These are phyloP conservation scores for Rutilus rutilus DNA, from an alignment of 2,113 vertebrate species.

Conservation along the genomic window DNA sequence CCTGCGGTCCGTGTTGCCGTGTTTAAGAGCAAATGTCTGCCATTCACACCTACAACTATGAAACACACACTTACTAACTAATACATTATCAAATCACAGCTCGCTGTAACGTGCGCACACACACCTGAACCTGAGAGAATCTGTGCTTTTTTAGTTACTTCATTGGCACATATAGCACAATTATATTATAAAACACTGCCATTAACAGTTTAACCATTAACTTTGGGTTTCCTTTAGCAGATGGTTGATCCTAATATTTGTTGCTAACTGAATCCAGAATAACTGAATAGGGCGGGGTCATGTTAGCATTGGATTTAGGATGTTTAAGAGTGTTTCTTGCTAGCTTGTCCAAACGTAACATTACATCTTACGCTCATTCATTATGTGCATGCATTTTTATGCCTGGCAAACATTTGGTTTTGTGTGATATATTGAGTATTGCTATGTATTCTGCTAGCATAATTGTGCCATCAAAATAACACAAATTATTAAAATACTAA, in stretches of 20 bases:
- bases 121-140: slow-evolving; percentile 13
- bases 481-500: too few relatives aligned
- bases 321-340: too few relatives aligned
- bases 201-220: background rate
- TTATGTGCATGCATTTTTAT: background rate
- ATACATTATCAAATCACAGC: background rate
- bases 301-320: background rate
- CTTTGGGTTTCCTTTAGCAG: background rate
- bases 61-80: slow-evolving; percentile 27
- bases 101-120: background rate
- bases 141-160: background rate
- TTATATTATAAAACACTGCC: background rate
- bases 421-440: background rate
- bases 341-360: too few relatives aligned
- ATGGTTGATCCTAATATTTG: background rate
- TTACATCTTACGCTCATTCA: background rate
- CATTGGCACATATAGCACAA: background rate
- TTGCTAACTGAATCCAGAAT: background rate
- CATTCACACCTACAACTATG: slow-evolving; percentile 26
- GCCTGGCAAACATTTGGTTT: background rate
- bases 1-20: background rate
- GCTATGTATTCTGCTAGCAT: too few relatives aligned
- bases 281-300: background rate
- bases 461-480: too few relatives aligned
- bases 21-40: slow-evolving; percentile 51